phyloP scores from a whole-genome alignment of 2,888 invertebrate genomes.

The Amphimallon solstitiale region DNA sequence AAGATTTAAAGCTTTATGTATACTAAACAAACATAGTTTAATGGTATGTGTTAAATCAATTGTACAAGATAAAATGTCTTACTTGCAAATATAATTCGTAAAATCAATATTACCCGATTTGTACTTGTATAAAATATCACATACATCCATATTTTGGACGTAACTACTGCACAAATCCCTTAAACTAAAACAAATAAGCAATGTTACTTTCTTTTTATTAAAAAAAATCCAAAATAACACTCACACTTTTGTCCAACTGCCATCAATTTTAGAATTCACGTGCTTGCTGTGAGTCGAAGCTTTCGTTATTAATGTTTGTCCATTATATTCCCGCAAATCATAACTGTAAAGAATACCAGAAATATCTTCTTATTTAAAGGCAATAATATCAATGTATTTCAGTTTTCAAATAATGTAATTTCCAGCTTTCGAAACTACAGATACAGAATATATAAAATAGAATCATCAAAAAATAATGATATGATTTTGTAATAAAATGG shows the following conservation, averaged over 20 bases:
- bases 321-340: conserved; percentile 43
- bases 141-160: conserved; percentile 37
- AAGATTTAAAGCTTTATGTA: too few relatives aligned
- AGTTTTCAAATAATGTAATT: too few relatives aligned
- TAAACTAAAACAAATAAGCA: conserved; percentile 35
- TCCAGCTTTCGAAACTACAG: too few relatives aligned
- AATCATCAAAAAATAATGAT: too few relatives aligned
- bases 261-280: conserved; percentile 41
- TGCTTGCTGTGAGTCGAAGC: conserved; percentile 38
- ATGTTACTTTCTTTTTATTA: neutral
- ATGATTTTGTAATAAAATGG: too few relatives aligned
- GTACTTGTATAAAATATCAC: conserved; percentile 12
- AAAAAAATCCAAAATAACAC: neutral
- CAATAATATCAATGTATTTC: too few relatives aligned
- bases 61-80: too few relatives aligned
- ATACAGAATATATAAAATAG: too few relatives aligned
- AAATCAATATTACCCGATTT: conserved; percentile 23
- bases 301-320: conserved; percentile 38
- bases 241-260: conserved; percentile 45
- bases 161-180: conserved; percentile 42
- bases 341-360: conserved; percentile 37
- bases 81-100: conserved; percentile 43
- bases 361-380: too few relatives aligned
- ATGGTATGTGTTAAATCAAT: too few relatives aligned
- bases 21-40: too few relatives aligned